Evolutionary conservation across 2,888 invertebrate genomes (phyloP).

Genomic region (Callosobruchus maculatus): DNA sequence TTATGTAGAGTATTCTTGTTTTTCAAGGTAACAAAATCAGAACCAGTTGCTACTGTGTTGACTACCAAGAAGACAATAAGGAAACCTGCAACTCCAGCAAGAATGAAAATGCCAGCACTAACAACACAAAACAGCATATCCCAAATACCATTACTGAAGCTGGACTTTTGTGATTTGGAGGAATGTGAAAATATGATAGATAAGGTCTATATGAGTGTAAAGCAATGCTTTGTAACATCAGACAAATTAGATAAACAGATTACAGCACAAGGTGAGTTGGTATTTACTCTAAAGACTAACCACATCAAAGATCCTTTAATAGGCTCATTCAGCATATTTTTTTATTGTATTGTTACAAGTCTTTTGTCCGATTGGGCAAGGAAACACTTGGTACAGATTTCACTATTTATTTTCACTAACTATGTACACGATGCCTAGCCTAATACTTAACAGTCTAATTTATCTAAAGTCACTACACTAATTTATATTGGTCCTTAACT

Average conservation of each 20-base stretch:
- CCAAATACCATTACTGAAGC: conserved; percentile 30
- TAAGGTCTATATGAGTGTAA: conserved; percentile 46
- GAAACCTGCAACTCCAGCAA: conserved; percentile 25
- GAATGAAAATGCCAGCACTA: conserved; percentile 15
- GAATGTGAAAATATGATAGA: conserved; percentile 63
- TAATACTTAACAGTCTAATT: too few species aligned
- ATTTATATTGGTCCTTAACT: too few species aligned
- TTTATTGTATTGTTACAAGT: too few species aligned
- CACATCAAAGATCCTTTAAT: too few species aligned
- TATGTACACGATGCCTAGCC: too few species aligned
- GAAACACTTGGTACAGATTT: too few species aligned
- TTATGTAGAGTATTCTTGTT: neutral
- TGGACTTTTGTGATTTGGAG: conserved; percentile 62
- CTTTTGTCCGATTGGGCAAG: too few species aligned
- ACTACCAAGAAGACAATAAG: conserved; percentile 28
- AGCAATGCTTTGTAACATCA: neutral
- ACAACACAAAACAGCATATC: conserved; percentile 15
- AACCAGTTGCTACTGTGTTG: conserved; percentile 38
- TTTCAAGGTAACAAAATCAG: neutral
- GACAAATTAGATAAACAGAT: neutral
- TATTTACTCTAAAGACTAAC: neutral
- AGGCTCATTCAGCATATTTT: too few species aligned
- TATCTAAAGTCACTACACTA: too few species aligned
- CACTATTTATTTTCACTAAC: too few species aligned
- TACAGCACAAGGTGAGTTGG: neutral